These are phyloP conservation scores for Malthinus seriepunctatus DNA, from an alignment of 2,888 invertebrate genomes.

Conservation along the genomic window DNA sequence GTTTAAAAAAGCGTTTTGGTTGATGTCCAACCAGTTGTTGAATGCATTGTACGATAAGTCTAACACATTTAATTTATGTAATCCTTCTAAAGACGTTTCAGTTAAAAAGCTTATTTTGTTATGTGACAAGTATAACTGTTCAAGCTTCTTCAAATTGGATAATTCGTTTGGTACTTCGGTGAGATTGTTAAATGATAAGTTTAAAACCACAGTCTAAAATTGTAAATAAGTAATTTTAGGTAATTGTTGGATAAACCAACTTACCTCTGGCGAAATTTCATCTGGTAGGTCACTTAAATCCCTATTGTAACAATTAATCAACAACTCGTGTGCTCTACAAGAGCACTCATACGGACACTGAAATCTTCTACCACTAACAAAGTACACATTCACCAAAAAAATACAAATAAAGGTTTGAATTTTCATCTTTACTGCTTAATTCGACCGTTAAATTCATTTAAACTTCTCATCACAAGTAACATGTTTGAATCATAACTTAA, in stretches of 20 bases:
- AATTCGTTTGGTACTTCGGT: conserved; percentile 59
- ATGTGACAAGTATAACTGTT: conserved; percentile 58
- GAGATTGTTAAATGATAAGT: conserved; percentile 67
- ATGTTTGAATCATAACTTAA: not conserved
- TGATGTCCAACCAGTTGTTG: conserved; percentile 61
- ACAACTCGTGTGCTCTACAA: not conserved
- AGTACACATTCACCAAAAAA: not conserved
- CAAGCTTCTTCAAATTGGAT: conserved; percentile 57
- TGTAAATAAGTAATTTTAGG: conserved; percentile 20
- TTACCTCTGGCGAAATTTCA: not conserved
- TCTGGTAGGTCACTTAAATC: not conserved
- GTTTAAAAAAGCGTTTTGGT: conserved; percentile 58
- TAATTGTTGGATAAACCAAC: not conserved
- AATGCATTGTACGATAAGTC: conserved; percentile 68
- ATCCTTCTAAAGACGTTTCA: conserved; percentile 54
- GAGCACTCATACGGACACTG: not conserved
- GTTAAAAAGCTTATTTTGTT: conserved; percentile 43
- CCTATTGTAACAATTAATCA: not conserved
- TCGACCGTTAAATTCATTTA: not conserved
- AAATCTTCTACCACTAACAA: not conserved
- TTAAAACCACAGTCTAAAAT: conserved; percentile 65
- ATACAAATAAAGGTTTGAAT: not conserved
- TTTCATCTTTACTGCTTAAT: not conserved
- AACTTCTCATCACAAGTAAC: not conserved
- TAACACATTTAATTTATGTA: conserved; percentile 61